Conservation (phyloP, 2,888 invertebrate genomes). For the Amiota mariae region DNA sequence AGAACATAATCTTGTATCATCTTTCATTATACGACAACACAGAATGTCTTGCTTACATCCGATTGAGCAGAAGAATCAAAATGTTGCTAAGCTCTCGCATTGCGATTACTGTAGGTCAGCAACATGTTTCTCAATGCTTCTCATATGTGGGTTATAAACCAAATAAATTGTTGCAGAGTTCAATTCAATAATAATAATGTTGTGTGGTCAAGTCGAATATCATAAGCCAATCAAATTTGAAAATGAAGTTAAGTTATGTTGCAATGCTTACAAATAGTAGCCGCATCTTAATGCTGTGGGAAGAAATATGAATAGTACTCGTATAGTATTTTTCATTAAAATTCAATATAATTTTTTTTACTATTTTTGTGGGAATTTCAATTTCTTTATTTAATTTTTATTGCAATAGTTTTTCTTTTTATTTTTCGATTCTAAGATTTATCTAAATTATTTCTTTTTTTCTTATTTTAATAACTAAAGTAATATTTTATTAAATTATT, state of each 20-base stretch:
- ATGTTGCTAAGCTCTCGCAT: not conserved
- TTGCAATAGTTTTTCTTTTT: too few species aligned
- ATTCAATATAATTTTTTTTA: too few species aligned
- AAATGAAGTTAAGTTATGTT: conserved; percentile 57
- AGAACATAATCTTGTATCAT: not conserved
- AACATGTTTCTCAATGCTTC: conserved; percentile 57
- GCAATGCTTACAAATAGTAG: conserved; percentile 37
- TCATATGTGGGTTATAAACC: conserved; percentile 46
- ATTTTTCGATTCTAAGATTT: too few species aligned
- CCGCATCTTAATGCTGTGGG: too few species aligned
- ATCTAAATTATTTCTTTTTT: too few species aligned
- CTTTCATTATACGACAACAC: not conserved
- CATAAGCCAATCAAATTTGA: not conserved
- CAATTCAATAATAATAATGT: not conserved
- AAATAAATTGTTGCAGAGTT: not conserved
- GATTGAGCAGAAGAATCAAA: conserved; percentile 45
- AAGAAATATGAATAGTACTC: too few species aligned
- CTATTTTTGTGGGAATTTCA: too few species aligned
- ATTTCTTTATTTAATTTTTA: too few species aligned
- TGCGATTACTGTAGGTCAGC: conserved; percentile 58
- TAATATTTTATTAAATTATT: too few species aligned
- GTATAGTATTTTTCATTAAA: too few species aligned
- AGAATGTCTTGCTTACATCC: not conserved
- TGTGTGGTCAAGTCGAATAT: conserved; percentile 1
- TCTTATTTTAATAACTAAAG: too few species aligned